phyloP scores from a whole-genome alignment of 2,888 invertebrate genomes.

The Hipparchia semele region DNA sequence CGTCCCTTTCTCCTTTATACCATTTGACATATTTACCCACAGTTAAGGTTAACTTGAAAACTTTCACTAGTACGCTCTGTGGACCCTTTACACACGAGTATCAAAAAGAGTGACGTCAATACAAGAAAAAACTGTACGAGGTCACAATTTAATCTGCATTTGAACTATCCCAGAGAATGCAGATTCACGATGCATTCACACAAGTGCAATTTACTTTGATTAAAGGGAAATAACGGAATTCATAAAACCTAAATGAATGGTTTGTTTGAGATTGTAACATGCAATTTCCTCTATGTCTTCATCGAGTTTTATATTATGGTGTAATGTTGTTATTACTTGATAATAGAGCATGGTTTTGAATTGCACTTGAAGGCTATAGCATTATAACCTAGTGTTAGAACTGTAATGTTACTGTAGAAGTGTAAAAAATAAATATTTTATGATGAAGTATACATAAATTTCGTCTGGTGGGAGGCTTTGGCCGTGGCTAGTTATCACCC shows the following conservation, averaged over 20 bases:
- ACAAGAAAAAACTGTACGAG: conserved; percentile 17
- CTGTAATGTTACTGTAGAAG: too few relatives aligned
- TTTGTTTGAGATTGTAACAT: conserved; percentile 26
- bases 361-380: too few relatives aligned
- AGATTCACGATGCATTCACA: conserved; percentile 24
- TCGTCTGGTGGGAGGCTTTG: too few relatives aligned
- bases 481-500: too few relatives aligned
- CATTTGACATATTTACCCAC: too few relatives aligned
- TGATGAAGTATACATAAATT: too few relatives aligned
- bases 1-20: too few relatives aligned
- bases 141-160: conserved; percentile 20
- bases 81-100: too few relatives aligned
- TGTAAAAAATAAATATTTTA: too few relatives aligned
- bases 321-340: conserved; percentile 6
- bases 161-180: conserved; percentile 15
- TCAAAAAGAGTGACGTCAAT: conserved; percentile 9
- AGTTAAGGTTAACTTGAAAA: too few relatives aligned
- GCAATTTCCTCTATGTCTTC: conserved; percentile 22
- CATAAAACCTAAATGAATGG: conserved; percentile 37
- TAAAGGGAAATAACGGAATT: conserved; percentile 38
- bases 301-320: conserved; percentile 11
- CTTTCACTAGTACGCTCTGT: too few relatives aligned
- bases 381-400: too few relatives aligned
- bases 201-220: conserved; percentile 37
- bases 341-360: neutral